phyloP scores from a whole-genome alignment of 2,797 vertebrate genomes.

The Acipenser oxyrinchus region DNA sequence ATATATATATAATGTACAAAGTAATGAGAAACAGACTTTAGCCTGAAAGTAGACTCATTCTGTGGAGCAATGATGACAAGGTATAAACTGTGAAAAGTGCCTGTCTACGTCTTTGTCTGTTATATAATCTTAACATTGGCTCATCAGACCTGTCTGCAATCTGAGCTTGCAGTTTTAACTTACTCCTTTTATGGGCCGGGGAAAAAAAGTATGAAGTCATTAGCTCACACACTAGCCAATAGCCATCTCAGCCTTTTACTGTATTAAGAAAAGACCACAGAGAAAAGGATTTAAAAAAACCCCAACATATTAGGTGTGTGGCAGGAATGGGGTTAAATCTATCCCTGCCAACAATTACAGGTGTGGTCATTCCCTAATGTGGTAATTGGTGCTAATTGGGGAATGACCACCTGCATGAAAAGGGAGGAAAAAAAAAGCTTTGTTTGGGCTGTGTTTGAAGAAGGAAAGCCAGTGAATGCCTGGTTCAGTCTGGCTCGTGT shows the following conservation, averaged over 20 bases:
- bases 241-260: conserved; percentile 49
- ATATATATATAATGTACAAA: conserved; percentile 41
- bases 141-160: conserved; percentile 11
- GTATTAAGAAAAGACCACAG: neutral
- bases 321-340: too few relatives aligned
- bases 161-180: neutral
- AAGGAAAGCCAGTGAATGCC: too few relatives aligned
- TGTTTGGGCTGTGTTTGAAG: too few relatives aligned
- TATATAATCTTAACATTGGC: neutral
- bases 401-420: too few relatives aligned
- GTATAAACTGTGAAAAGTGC: conserved; percentile 30
- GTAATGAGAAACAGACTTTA: conserved; percentile 51
- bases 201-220: conserved; percentile 7
- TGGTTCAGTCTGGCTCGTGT: too few relatives aligned
- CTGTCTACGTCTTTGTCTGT: neutral
- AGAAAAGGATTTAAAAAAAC: too few relatives aligned
- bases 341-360: too few relatives aligned
- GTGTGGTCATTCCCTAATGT: too few relatives aligned
- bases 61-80: conserved; percentile 34
- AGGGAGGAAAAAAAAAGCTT: conserved; percentile 15
- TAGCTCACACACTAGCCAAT: conserved; percentile 36
- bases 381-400: too few relatives aligned
- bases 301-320: too few relatives aligned
- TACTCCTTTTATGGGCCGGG: conserved; percentile 1
- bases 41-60: conserved; percentile 47